Evolutionary conservation across 2,113 vertebrate genomes (phyloP), one percentile per base, ranked within the genome.

Genomic region (Rhombomys opimus): DNA sequence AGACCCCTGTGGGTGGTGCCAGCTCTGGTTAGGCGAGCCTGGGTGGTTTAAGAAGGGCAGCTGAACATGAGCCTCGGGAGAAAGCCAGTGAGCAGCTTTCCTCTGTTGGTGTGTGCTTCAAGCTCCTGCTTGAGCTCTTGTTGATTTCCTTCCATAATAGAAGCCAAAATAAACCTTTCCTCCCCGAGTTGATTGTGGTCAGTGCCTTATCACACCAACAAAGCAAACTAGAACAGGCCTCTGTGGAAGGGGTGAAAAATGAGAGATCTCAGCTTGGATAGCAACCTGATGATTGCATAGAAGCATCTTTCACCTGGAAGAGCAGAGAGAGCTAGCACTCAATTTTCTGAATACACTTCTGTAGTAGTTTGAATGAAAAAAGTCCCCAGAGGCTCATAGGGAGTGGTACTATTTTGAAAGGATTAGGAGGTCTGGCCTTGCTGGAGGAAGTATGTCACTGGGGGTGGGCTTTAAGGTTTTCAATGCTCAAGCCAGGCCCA

Each of bases 221-320:
- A 57, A 61, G 23, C 14, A 59, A 61, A 38, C 6, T 61, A 35
- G 12, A 61, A 23, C 12, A 23, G 18, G 30, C 15, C 52, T 3
- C 22, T 67, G 3, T 72, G 59, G n/a, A 77, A 92, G 65, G 90
- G 67, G 95, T 0, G 14, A 3, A 22, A 92, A 81, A 96, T 0
- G 13, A 2, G 18, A 87, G 77, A n/a, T 88, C 30, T 97, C 10
- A 59, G 30, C 88, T 88, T 76, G 50, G 14, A 7, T 13, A 72
- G n/a, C 18, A 82, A 38, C 67, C 35, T 88, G 63, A 96, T 59
- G 96, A 84, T 35, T 54, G 7, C 59, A 92, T 30, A 89, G 89
- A 96, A 93, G 52, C 2, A 94, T 68, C 17, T n/a, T 75, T 50
- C 12, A 54, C 23, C 15, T 30, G 87, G 50, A 78, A 93, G 88